Percentiles rank a stretch among this genome's conserved stretches.
Conservation (phyloP, 2,113 vertebrate species). For the Oreocharis arfaki region DNA sequence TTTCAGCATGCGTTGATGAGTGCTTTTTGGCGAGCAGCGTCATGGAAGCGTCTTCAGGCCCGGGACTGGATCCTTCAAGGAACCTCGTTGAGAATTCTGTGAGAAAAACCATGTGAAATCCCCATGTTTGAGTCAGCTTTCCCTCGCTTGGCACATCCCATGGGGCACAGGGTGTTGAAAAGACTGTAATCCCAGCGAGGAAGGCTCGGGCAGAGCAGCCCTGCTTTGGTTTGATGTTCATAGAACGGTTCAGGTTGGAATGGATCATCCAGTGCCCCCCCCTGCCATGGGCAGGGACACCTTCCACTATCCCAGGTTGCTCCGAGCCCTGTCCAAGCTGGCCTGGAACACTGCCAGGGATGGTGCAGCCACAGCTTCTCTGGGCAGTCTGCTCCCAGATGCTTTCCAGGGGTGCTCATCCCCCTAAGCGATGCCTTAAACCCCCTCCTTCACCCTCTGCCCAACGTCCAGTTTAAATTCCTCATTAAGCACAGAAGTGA, state of each 20-base stretch:
- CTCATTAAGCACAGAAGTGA: neutral
- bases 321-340: accelerated
- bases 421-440: neutral
- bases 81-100: neutral
- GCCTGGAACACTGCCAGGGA: neutral
- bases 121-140: neutral
- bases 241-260: neutral
- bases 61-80: neutral
- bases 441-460: accelerated
- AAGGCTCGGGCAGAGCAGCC: neutral
- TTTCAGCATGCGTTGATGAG: neutral
- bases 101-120: neutral
- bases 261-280: accelerated
- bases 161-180: neutral
- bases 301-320: neutral
- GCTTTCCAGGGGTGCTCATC: neutral
- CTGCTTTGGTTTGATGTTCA: neutral
- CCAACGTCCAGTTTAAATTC: neutral
- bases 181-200: neutral
- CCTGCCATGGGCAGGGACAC: neutral
- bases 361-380: neutral
- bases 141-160: neutral
- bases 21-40: neutral
- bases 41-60: neutral
- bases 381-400: neutral